Evolutionary conservation across 2,888 invertebrate genomes (phyloP), one percentile per base, ranked within the genome.

Genomic region (Pammene aurita): DNA sequence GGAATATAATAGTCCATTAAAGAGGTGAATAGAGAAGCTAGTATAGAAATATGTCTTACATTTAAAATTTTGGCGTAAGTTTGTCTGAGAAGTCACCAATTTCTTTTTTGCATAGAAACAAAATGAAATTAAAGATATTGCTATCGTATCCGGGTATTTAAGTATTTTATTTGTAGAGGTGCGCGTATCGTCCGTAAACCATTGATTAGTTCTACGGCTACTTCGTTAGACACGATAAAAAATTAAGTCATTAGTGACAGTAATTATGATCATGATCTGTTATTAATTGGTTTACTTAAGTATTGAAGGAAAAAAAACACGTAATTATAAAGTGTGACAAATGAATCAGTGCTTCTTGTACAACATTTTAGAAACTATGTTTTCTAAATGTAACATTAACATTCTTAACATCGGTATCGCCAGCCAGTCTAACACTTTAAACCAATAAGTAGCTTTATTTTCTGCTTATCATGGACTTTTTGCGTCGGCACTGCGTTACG

Each of bases 181-280:
- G 18, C 14, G 14, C 26, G 7, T 14, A 26, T 67, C 62, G n/a
- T 11, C 61, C 18, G 56, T 55, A 56, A 18, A 42, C 42, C 26
- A 62, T 67, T 67, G 62, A 63, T 63, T 18, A 7, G 18, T n/a
- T 44, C 48, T 6, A 50, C 13, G 16, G 14, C 42, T 13, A n/a
- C 4, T 41, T 10, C 14, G 26, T 62, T 56, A 56, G 16, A 11
- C 52, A 34, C 26, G 42, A 54, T 18, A 46, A 61, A 48, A 26
- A 0, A 66, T 56, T 57, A 18, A 62, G 42, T 63, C 56, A 46
- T 55, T 67, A 62, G 55, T 55, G 48, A 13, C 46, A 55, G 60
- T 46, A 61, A 66, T 66, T 60, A 58, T 44, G 13, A 50, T 2
- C 42, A 35, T 44, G 34, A 58, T 44, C n/a, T 35, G 34, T 34